Percentiles rank a stretch among this genome's conserved stretches.
These are phyloP conservation scores for Anomalospiza imberbis DNA, from an alignment of 2,797 vertebrate species.

Conservation along the genomic window DNA sequence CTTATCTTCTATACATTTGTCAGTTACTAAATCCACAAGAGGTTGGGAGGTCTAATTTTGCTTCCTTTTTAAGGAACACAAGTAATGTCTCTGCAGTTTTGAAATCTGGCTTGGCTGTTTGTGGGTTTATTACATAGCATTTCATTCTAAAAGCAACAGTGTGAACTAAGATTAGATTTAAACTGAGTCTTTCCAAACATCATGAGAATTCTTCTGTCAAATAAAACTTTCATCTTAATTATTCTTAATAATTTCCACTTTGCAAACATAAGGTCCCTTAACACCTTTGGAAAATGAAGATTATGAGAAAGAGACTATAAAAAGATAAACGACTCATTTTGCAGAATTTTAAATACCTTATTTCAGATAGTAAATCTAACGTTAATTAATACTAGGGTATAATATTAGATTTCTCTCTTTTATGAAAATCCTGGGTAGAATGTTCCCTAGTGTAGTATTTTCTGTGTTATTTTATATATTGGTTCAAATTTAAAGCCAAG, in stretches of 20 bases:
- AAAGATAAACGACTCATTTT: constrained; percentile 48
- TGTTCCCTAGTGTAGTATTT: constrained; percentile 23
- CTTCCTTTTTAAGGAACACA: background rate
- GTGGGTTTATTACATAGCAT: background rate
- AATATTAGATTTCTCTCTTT: constrained; percentile 34
- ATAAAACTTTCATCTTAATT: constrained; percentile 58
- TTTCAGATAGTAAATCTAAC: constrained; percentile 30
- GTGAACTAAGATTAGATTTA: constrained; percentile 47
- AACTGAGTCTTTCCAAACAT: constrained; percentile 36
- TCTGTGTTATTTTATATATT: background rate
- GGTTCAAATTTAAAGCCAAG: background rate
- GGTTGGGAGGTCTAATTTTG: background rate
- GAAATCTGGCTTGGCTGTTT: background rate
- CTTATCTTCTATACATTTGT: background rate
- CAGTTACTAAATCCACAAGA: background rate
- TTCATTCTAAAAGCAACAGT: background rate
- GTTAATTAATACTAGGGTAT: constrained; percentile 53
- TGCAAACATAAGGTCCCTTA: constrained; percentile 53
- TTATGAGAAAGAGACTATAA: constrained; percentile 13
- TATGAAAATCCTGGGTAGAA: constrained; percentile 19
- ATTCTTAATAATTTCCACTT: constrained; percentile 56
- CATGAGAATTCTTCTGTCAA: constrained; percentile 51
- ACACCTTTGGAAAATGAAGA: constrained; percentile 55
- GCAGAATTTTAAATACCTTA: constrained; percentile 42
- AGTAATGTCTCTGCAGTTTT: background rate